A percentile compares a stretch with the other conserved stretches of the same genome.
Evolutionary conservation across 1,140 invertebrate species (phyloP).

Genomic region (Lordiphosa mommai): DNA sequence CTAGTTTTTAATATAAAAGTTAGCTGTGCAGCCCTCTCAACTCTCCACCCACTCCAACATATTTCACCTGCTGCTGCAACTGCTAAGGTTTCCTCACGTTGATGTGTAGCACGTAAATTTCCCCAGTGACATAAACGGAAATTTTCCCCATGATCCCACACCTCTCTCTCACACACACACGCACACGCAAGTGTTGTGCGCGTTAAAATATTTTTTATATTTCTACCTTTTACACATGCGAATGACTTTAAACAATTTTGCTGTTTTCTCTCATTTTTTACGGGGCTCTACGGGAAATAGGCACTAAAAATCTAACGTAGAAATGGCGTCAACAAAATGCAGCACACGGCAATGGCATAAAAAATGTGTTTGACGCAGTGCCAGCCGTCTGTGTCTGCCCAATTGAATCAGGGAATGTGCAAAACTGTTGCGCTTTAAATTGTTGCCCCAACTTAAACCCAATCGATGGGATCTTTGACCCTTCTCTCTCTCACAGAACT

Average conservation of each 20-base stretch:
- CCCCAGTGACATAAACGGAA: conserved; percentile 46
- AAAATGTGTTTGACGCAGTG: conserved; percentile 42
- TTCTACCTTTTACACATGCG: conserved; percentile 40
- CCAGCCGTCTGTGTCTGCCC: conserved; percentile 7
- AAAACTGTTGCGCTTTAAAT: conserved; percentile 24
- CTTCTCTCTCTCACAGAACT: conserved; percentile 9
- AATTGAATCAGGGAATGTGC: conserved; percentile 31
- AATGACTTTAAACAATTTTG: conserved; percentile 57
- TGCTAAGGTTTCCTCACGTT: conserved; percentile 30
- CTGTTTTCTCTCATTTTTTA: conserved; percentile 19
- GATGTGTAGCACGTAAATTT: conserved; percentile 48
- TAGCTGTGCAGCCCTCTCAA: conserved; percentile 6
- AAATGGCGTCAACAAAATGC: conserved; percentile 36
- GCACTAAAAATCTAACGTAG: conserved; percentile 42
- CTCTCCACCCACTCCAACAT: not conserved
- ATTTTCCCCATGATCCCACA: conserved; percentile 21
- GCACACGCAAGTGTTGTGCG: conserved; percentile 24
- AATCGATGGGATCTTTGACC: conserved; percentile 26
- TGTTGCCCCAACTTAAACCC: conserved; percentile 2
- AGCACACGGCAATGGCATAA: conserved; percentile 19
- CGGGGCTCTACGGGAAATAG: conserved; percentile 24
- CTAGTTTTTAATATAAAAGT: conserved; percentile 17
- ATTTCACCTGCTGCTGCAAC: conserved; percentile 14
- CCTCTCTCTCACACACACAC: conserved; percentile 17
- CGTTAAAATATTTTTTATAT: conserved; percentile 31